Evolutionary conservation across 2,797 vertebrate genomes (phyloP).

Genomic region (Setipinna tenuifilis): DNA sequence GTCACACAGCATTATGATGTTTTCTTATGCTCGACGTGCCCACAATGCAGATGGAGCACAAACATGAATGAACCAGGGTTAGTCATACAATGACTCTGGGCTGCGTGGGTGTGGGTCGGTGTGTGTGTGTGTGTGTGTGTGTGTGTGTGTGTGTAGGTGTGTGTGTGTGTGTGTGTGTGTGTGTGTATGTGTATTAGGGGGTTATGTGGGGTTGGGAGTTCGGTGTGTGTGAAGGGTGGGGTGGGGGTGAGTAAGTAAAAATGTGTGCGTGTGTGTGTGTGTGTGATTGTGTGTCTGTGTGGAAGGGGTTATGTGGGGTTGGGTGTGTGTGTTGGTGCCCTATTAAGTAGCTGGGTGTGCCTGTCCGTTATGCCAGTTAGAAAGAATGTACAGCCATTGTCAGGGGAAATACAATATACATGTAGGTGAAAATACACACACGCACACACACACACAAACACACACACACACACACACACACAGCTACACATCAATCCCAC

Average conservation of each 20-base stretch:
- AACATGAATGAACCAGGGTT: conserved; percentile 40
- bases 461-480: neutral
- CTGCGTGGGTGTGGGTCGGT: conserved; percentile 20
- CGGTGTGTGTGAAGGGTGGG: neutral
- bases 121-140: conserved; percentile 25
- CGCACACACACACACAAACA: conserved; percentile 10
- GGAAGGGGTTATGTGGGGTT: too few species aligned
- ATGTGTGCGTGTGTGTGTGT: conserved; percentile 23
- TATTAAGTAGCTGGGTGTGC: neutral
- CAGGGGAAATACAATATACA: conserved; percentile 6
- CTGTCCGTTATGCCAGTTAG: neutral
- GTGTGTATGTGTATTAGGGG: conserved; percentile 6
- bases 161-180: conserved; percentile 14
- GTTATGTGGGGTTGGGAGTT: neutral
- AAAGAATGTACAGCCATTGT: neutral
- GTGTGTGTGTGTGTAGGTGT: conserved; percentile 14
- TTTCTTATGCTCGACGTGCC: conserved; percentile 8
- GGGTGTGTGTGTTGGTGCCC: neutral
- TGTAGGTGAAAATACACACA: neutral
- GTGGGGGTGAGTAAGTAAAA: conserved; percentile 18
- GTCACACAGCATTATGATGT: conserved; percentile 10
- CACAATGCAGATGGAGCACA: conserved; percentile 43
- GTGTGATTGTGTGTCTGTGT: neutral
- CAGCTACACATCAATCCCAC: neutral
- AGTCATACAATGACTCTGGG: conserved; percentile 9